These are phyloP conservation scores for Callipepla squamata DNA, from an alignment of 2,113 vertebrate species.

Conservation along the genomic window DNA sequence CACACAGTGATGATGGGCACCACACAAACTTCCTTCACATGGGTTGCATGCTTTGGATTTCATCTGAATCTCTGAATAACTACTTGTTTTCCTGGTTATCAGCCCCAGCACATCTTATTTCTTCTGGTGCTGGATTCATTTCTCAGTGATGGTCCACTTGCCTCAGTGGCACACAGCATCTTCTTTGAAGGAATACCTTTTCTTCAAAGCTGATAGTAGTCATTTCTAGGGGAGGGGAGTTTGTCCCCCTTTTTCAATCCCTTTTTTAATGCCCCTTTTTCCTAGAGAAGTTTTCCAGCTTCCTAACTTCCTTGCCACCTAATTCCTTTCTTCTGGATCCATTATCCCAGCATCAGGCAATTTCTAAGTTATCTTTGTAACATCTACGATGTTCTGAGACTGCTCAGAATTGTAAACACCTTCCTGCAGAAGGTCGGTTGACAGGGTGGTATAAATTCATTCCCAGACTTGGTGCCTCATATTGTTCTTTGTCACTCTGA, in stretches of 20 bases:
- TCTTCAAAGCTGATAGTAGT: not conserved
- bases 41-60: not conserved
- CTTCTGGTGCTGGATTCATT: not conserved
- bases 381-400: fast-evolving
- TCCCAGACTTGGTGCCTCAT: fast-evolving
- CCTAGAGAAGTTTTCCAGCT: not conserved
- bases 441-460: not conserved
- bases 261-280: not conserved
- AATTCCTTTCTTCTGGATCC: not conserved
- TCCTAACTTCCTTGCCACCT: not conserved
- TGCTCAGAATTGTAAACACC: not conserved
- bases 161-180: not conserved
- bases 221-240: not conserved
- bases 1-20: too few species aligned
- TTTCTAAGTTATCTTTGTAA: not conserved
- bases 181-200: not conserved
- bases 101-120: not conserved
- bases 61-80: not conserved
- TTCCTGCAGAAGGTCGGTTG: fast-evolving
- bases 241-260: not conserved
- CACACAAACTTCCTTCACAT: not conserved
- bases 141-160: not conserved
- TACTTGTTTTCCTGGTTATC: not conserved
- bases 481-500: not conserved
- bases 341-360: not conserved